These are phyloP conservation scores for Stenodera caucasica DNA, from an alignment of 2,888 invertebrate species.

Conservation along the genomic window DNA sequence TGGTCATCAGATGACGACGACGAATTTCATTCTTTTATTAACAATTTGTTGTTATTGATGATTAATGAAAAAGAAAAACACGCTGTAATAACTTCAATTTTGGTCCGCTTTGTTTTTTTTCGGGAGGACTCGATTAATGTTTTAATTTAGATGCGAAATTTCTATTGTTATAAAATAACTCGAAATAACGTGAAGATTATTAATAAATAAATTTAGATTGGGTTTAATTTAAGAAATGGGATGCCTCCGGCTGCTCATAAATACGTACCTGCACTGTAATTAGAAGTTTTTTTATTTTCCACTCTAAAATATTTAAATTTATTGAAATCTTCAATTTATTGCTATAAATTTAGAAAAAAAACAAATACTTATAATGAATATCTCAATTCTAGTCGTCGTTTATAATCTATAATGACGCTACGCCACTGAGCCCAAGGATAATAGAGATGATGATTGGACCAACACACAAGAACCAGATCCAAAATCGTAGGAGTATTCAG, in stretches of 20 bases:
- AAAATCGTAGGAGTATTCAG: conserved; percentile 46
- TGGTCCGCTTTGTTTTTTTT: conserved; percentile 9
- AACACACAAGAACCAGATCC: conserved; percentile 35
- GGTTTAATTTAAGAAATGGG: background rate
- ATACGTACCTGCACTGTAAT: conserved; percentile 25
- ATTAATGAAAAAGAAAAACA: conserved; percentile 11
- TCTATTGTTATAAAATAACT: too few relatives aligned
- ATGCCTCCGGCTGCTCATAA: conserved; percentile 24
- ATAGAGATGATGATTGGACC: conserved; percentile 9
- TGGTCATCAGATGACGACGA: conserved; percentile 17
- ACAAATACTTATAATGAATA: too few relatives aligned
- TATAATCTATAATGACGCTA: background rate
- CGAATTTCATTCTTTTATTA: background rate
- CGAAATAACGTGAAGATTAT: conserved; percentile 17
- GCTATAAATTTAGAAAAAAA: too few relatives aligned
- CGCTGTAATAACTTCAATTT: conserved; percentile 19
- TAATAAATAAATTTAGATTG: conserved; percentile 15
- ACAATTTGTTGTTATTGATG: background rate
- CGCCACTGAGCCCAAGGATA: conserved; percentile 9
- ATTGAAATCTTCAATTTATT: background rate
- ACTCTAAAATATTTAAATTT: background rate
- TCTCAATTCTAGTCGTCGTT: background rate
- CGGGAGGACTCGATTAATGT: conserved; percentile 23
- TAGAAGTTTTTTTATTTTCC: conserved; percentile 11
- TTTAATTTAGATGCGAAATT: conserved; percentile 32